phyloP scores from a whole-genome alignment of 2,888 invertebrate genomes.

The Agrypnus murinus region DNA sequence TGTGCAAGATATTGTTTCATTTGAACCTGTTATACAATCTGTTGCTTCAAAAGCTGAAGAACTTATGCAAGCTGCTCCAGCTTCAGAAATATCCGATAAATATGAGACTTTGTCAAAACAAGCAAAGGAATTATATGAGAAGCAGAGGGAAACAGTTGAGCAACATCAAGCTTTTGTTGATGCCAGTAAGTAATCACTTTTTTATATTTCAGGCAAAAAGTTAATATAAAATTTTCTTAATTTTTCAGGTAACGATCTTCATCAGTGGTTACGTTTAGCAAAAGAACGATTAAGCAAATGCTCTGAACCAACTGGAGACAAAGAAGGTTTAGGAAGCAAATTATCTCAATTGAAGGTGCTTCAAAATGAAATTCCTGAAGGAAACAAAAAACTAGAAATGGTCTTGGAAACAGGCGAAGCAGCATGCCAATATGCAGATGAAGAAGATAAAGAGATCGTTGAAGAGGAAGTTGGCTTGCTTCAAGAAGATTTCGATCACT shows the following conservation, averaged over 20 bases:
- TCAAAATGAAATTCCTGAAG: slow-evolving; percentile 87
- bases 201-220: not conserved
- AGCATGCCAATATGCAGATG: slow-evolving; percentile 89
- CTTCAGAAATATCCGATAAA: slow-evolving; percentile 92
- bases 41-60: slow-evolving; percentile 95
- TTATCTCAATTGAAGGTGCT: slow-evolving; percentile 89
- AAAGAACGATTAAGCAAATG: slow-evolving; percentile 93
- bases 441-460: slow-evolving; percentile 91
- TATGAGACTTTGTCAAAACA: slow-evolving; percentile 93
- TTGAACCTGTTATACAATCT: slow-evolving; percentile 97
- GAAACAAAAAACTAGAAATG: slow-evolving; percentile 87
- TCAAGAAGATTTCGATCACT: slow-evolving; percentile 92
- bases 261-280: slow-evolving; percentile 93
- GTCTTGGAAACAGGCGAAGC: slow-evolving; percentile 90
- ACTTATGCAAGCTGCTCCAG: slow-evolving; percentile 91
- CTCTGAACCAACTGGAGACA: slow-evolving; percentile 94
- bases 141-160: slow-evolving; percentile 92
- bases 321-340: slow-evolving; percentile 90
- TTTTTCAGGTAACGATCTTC: slow-evolving; percentile 81
- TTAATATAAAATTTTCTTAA: not conserved
- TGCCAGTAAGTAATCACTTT: slow-evolving; percentile 74
- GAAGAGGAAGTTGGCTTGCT: slow-evolving; percentile 93
- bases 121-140: slow-evolving; percentile 91
- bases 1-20: slow-evolving; percentile 96
- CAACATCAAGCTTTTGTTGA: slow-evolving; percentile 95